These are phyloP conservation scores for Acrobasis consociella DNA, from an alignment of 2,888 invertebrate species.

Conservation along the genomic window DNA sequence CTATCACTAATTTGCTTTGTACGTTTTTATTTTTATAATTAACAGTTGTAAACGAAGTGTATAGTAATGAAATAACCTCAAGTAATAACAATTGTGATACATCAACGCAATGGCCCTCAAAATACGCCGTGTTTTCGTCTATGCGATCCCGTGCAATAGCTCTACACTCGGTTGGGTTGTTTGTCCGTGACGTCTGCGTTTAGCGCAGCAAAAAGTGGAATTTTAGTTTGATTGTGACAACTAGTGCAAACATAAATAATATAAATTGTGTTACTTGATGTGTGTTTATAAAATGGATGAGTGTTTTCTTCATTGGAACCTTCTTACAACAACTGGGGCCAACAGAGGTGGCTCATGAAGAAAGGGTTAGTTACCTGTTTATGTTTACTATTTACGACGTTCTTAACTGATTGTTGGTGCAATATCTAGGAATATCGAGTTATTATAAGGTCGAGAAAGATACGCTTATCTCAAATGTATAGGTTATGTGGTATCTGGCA, in stretches of 20 bases:
- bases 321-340: conserved; percentile 74
- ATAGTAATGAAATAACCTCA: conserved; percentile 72
- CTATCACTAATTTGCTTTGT: conserved; percentile 78
- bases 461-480: conserved; percentile 42
- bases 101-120: conserved; percentile 68
- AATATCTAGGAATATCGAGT: conserved; percentile 51
- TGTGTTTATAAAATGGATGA: conserved; percentile 79
- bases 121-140: conserved; percentile 75
- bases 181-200: conserved; percentile 83
- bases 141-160: conserved; percentile 78
- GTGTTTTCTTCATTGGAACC: conserved; percentile 72
- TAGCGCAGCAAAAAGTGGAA: conserved; percentile 81
- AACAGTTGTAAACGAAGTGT: conserved; percentile 68
- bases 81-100: conserved; percentile 80
- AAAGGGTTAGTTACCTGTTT: conserved; percentile 81
- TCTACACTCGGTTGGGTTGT: conserved; percentile 81
- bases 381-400: conserved; percentile 60
- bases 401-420: conserved; percentile 41
- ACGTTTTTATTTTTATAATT: conserved; percentile 81
- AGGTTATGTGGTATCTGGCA: conserved; percentile 60
- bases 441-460: conserved; percentile 46
- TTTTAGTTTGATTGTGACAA: conserved; percentile 81
- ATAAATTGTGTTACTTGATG: conserved; percentile 72
- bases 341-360: conserved; percentile 81
- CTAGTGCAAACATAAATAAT: conserved; percentile 76